Percentiles rank a stretch among this genome's conserved stretches.
phyloP scores from a whole-genome alignment of 2,888 invertebrate species.

The Eilema sororculum region DNA sequence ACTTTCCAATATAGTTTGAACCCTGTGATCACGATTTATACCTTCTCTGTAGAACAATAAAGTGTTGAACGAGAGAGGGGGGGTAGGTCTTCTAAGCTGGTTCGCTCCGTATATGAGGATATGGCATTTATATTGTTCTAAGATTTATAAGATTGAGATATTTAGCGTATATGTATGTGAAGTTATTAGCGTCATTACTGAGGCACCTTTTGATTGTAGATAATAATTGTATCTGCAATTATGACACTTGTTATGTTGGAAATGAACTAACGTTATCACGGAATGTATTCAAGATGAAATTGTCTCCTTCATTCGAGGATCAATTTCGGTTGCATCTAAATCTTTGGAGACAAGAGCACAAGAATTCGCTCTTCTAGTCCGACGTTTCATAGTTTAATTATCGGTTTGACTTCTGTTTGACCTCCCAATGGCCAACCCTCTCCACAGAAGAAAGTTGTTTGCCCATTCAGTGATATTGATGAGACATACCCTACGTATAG shows the following conservation, averaged over 20 bases:
- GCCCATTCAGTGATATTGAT: too few relatives aligned
- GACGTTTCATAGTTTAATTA: too few relatives aligned
- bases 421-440: too few relatives aligned
- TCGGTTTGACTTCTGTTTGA: too few relatives aligned
- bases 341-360: too few relatives aligned
- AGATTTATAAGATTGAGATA: slow-evolving; percentile 55
- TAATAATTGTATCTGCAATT: background rate
- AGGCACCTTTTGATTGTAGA: background rate
- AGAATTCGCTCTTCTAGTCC: too few relatives aligned
- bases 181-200: slow-evolving; percentile 17
- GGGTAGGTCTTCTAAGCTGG: slow-evolving; percentile 48
- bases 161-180: slow-evolving; percentile 45
- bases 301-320: background rate
- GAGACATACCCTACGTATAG: too few relatives aligned
- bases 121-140: slow-evolving; percentile 49
- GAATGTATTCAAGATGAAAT: background rate
- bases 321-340: too few relatives aligned
- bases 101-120: slow-evolving; percentile 33
- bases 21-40: slow-evolving; percentile 42
- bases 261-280: background rate
- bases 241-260: background rate
- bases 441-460: too few relatives aligned
- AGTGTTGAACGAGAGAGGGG: slow-evolving; percentile 16
- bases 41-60: slow-evolving; percentile 20
- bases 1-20: slow-evolving; percentile 57